A percentile compares a stretch with the other conserved stretches of the same genome.
phyloP scores from a whole-genome alignment of 1,140 invertebrate genomes.

The Danaus melanippus region DNA sequence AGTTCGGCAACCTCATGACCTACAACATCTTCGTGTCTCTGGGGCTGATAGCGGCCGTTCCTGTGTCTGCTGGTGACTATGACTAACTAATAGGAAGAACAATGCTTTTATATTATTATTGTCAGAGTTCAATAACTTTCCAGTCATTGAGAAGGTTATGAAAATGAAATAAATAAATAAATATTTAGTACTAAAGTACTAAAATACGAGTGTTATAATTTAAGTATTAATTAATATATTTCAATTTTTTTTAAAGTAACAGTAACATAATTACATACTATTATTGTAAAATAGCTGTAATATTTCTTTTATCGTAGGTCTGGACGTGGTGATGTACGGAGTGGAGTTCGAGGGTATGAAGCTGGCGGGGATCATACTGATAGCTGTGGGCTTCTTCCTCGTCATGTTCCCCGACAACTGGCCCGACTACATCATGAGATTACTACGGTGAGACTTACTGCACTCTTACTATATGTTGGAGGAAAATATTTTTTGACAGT shows the following conservation, averaged over 20 bases:
- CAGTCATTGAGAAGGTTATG: neutral
- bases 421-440: conserved; percentile 92
- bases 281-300: too few relatives aligned
- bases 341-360: conserved; percentile 94
- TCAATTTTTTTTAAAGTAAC: too few relatives aligned
- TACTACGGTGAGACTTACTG: conserved; percentile 75
- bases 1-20: conserved; percentile 91
- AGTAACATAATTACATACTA: too few relatives aligned
- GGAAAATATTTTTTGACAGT: neutral
- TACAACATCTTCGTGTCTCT: conserved; percentile 95
- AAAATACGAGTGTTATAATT: too few relatives aligned
- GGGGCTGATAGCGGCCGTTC: conserved; percentile 91
- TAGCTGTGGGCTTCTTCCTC: conserved; percentile 91
- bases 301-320: conserved; percentile 71
- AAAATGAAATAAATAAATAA: too few relatives aligned
- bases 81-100: neutral
- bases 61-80: conserved; percentile 88
- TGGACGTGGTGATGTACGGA: conserved; percentile 89
- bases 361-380: conserved; percentile 91
- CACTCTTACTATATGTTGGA: neutral
- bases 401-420: conserved; percentile 97
- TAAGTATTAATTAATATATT: too few relatives aligned
- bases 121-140: conserved; percentile 28
- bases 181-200: too few relatives aligned
- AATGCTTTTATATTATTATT: too few relatives aligned